Evolutionary conservation across 1,140 invertebrate species (phyloP), one percentile per base, ranked within the genome.

Genomic region (Nebria ingens): DNA sequence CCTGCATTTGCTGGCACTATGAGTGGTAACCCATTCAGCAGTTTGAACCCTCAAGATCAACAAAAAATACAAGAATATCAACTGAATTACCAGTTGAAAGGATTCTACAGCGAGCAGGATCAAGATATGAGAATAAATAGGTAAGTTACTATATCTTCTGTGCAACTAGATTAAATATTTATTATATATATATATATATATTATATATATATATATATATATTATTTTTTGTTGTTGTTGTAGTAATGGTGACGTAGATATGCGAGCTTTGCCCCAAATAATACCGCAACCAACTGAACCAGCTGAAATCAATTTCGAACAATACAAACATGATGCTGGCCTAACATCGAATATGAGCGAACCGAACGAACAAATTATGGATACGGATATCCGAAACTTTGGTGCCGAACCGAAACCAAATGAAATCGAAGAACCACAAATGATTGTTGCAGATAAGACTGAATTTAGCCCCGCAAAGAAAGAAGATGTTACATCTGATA

Each of bases 231-330:
- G 17, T 54, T 58, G n/a, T 25, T 49, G 6, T 49, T 63, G 34
- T 52, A 71, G 67, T 52, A 71, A 70, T 54, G 68, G 69, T 2
- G 69, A 71, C 54, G 58, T 71, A 1, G 69, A 71, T 49, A 71
- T 71, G 69, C 60, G 69, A 40, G 65, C 69, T 2, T 55, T 70
- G 21, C 68, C 63, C 9, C 57, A 56, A 9, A 57, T 42, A 6
- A 9, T 58, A 1, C 42, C 11, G 22, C 25, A 53, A 19, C 40
- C 2, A 54, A 61, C 12, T 19, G 22, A 13, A 38, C n/a, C n/a
- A n/a, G 53, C 23, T 22, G 51, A 1, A 22, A 56, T 20, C 49
- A 58, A 45, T 50, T 25, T 56, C 11, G 55, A 58, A 19, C 51
- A 55, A 42, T 59, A 59, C 49, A 58, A 58, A 52, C 54, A 54